Evolutionary conservation across 2,888 invertebrate species (phyloP).

Genomic region (Ormyrus nitidulus): DNA sequence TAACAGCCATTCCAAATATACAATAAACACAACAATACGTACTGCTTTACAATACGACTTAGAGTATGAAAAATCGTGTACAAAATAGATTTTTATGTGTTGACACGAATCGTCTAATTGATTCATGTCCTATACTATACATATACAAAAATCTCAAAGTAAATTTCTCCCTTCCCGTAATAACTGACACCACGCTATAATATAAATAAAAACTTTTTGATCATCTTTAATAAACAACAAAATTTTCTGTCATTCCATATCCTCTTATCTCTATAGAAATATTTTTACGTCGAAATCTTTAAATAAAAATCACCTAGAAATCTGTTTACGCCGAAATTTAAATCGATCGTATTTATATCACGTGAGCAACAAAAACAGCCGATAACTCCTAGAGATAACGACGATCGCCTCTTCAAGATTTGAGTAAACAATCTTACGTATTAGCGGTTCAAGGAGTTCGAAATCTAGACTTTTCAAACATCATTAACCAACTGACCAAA

Average conservation of each 20-base stretch:
- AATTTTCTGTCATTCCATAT: too few relatives aligned
- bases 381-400: background rate
- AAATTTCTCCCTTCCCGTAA: slow-evolving; percentile 15
- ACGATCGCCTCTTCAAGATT: background rate
- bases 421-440: too few relatives aligned
- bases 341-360: too few relatives aligned
- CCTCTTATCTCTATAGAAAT: too few relatives aligned
- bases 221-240: too few relatives aligned
- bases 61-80: slow-evolving; percentile 52
- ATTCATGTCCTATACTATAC: slow-evolving; percentile 15
- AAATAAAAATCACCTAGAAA: too few relatives aligned
- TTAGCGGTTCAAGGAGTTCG: too few relatives aligned
- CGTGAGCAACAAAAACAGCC: too few relatives aligned
- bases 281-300: too few relatives aligned
- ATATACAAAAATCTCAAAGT: slow-evolving; percentile 10
- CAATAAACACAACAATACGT: slow-evolving; percentile 48
- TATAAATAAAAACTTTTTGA: background rate
- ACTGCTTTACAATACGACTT: slow-evolving; percentile 43
- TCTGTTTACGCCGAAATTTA: too few relatives aligned
- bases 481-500: background rate
- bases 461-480: background rate
- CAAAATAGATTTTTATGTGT: slow-evolving; percentile 47
- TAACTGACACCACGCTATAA: slow-evolving; percentile 42
- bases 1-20: slow-evolving; percentile 48
- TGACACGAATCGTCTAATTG: background rate